Percentiles rank a stretch among this genome's conserved stretches.
Conservation (phyloP, 2,888 invertebrate species). For the Dermolepida albohirtum region DNA sequence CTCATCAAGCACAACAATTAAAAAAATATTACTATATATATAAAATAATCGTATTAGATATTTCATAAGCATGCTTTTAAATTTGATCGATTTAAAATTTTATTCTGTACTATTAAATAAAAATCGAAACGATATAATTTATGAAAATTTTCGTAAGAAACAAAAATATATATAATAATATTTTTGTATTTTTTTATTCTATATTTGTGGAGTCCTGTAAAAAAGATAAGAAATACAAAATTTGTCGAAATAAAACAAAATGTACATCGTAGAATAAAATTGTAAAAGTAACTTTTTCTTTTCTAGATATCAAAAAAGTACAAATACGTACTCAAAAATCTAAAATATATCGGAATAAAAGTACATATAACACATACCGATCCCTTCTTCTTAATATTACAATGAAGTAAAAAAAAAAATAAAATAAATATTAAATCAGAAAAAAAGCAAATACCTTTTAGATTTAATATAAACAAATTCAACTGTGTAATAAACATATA, state of each 20-base stretch:
- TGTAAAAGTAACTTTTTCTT: neutral
- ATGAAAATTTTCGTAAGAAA: neutral
- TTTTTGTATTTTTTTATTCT: neutral
- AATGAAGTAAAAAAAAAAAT: no score
- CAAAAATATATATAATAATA: neutral
- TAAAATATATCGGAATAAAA: neutral
- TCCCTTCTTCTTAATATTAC: no score
- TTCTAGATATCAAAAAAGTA: slow-evolving; percentile 32
- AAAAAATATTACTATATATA: no score
- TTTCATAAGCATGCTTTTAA: no score
- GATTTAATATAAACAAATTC: slow-evolving; percentile 1
- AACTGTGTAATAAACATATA: slow-evolving; percentile 21
- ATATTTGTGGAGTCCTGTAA: neutral
- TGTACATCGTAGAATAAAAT: slow-evolving; percentile 26
- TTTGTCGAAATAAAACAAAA: slow-evolving; percentile 38
- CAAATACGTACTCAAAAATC: slow-evolving; percentile 13
- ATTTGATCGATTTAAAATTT: no score
- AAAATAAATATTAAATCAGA: no score
- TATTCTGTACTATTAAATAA: no score
- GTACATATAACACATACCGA: slow-evolving; percentile 29
- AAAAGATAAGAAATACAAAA: slow-evolving; percentile 33
- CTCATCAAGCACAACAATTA: no score
- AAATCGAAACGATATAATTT: neutral
- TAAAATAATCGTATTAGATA: no score
- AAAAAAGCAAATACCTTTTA: neutral